Percentiles rank a stretch among this genome's conserved stretches.
Conservation (phyloP, 1,140 invertebrate species). For the Papilio machaon region DNA sequence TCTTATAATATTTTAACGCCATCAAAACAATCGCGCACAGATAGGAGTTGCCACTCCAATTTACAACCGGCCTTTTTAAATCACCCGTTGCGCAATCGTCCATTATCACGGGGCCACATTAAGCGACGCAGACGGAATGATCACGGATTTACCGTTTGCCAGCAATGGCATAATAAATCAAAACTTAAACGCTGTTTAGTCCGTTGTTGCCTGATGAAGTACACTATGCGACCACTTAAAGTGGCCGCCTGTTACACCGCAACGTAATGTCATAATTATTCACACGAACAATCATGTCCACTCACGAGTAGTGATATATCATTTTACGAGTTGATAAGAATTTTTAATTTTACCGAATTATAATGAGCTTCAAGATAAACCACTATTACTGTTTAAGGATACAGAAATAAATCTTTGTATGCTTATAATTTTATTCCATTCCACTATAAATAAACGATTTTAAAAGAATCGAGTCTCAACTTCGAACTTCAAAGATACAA, state of each 20-base stretch:
- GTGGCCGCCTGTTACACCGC: slow-evolving; percentile 48
- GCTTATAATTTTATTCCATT: too few species aligned
- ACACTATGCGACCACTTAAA: slow-evolving; percentile 61
- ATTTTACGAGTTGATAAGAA: not conserved
- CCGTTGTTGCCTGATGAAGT: slow-evolving; percentile 57
- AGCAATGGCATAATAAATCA: slow-evolving; percentile 71
- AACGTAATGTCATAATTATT: slow-evolving; percentile 37
- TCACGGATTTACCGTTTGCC: slow-evolving; percentile 62
- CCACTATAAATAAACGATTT: too few species aligned
- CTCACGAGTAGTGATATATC: not conserved
- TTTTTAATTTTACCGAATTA: too few species aligned
- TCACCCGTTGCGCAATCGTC: slow-evolving; percentile 32
- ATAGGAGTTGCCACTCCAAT: slow-evolving; percentile 26
- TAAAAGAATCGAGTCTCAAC: not conserved
- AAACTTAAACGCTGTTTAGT: slow-evolving; percentile 68
- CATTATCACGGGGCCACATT: slow-evolving; percentile 30
- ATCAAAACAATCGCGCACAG: slow-evolving; percentile 32
- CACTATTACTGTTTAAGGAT: too few species aligned
- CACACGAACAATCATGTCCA: not conserved
- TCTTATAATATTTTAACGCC: slow-evolving; percentile 26
- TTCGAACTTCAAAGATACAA: not conserved
- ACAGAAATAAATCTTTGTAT: too few species aligned
- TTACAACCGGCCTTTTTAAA: slow-evolving; percentile 30
- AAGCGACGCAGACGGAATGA: slow-evolving; percentile 42
- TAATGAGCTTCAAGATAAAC: too few species aligned